These are phyloP conservation scores for Eubasilissa splendida DNA, from an alignment of 2,888 invertebrate genomes.

Conservation along the genomic window DNA sequence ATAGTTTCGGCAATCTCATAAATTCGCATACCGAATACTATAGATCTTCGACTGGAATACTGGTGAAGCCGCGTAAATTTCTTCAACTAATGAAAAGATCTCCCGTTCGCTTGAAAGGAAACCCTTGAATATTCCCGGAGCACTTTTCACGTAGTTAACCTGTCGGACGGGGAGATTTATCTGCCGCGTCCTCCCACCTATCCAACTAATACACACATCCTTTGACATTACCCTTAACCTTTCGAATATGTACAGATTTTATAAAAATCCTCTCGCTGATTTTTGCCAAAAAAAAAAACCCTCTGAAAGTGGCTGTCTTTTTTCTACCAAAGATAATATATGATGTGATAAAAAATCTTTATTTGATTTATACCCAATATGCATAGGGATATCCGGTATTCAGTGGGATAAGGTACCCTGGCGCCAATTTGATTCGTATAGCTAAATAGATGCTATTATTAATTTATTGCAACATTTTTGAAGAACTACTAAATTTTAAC, in stretches of 20 bases:
- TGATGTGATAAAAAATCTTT: too few species aligned
- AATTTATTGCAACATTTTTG: too few species aligned
- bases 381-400: too few species aligned
- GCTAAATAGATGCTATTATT: too few species aligned
- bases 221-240: slow-evolving; percentile 6
- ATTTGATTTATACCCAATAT: too few species aligned
- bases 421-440: too few species aligned
- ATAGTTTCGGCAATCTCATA: neutral
- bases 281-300: too few species aligned
- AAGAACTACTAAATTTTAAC: too few species aligned
- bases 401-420: too few species aligned
- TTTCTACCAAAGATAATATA: too few species aligned
- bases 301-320: too few species aligned
- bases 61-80: neutral
- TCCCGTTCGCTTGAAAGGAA: neutral
- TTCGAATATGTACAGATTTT: neutral
- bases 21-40: neutral
- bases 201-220: neutral
- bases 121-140: neutral
- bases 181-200: neutral
- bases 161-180: slow-evolving; percentile 9
- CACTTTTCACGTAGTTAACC: slow-evolving; percentile 7
- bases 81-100: slow-evolving; percentile 4
- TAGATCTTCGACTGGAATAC: neutral
- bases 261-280: too few species aligned